Conservation (phyloP, 2,797 vertebrate species). For the Arrhamphus sclerolepis region DNA sequence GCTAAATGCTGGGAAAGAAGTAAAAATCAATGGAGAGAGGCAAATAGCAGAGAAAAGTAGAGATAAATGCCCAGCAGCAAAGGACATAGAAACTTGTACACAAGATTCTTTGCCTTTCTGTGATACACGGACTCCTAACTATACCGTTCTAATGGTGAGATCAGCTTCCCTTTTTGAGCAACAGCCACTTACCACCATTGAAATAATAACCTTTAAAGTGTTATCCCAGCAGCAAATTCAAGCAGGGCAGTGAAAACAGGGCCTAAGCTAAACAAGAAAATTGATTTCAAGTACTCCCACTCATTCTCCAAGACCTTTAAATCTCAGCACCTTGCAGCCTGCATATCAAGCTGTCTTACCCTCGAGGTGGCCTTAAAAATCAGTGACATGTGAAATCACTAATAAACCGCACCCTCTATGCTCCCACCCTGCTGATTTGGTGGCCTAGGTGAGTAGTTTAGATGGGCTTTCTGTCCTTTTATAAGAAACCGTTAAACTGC, state of each 20-base stretch:
- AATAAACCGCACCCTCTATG: slow-evolving; percentile 33
- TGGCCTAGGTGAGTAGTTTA: slow-evolving; percentile 17
- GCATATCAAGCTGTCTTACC: slow-evolving; percentile 53
- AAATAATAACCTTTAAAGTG: slow-evolving; percentile 26
- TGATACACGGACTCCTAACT: neutral
- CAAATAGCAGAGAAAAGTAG: slow-evolving; percentile 13
- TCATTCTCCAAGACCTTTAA: slow-evolving; percentile 29
- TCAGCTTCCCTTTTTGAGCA: slow-evolving; percentile 22
- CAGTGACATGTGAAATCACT: slow-evolving; percentile 67
- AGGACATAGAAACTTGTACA: slow-evolving; percentile 5
- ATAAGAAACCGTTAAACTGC: slow-evolving; percentile 63
- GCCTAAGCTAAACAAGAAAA: slow-evolving; percentile 30
- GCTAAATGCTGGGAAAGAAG: slow-evolving; percentile 16
- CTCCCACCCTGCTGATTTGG: slow-evolving; percentile 30
- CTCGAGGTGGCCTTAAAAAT: slow-evolving; percentile 62
- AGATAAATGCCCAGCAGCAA: slow-evolving; percentile 9
- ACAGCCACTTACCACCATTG: slow-evolving; percentile 22
- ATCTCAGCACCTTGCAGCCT: slow-evolving; percentile 41
- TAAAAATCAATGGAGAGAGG: slow-evolving; percentile 33
- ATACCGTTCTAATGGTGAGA: slow-evolving; percentile 5
- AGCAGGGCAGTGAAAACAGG: slow-evolving; percentile 16
- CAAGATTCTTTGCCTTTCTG: slow-evolving; percentile 6
- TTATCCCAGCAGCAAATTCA: slow-evolving; percentile 33
- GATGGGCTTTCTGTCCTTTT: slow-evolving; percentile 25
- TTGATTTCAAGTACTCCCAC: slow-evolving; percentile 44